Base-by-base conservation (phyloP, 2,797 vertebrate species). In the Poecilia gillii region DNA sequence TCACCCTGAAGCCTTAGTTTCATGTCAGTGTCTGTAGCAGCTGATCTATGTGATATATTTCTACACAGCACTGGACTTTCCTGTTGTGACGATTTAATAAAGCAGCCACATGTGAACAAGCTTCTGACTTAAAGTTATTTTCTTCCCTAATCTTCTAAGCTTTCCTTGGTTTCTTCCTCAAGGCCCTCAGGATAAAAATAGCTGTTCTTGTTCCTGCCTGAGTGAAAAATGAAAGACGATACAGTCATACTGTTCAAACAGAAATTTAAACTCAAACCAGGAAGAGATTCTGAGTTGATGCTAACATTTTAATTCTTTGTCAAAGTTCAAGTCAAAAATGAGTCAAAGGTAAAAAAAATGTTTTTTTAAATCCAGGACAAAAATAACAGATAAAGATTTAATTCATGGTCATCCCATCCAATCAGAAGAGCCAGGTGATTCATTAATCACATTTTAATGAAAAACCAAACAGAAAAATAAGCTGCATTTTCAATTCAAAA, bases 91-190 rank as follows among this genome's bases (percentile, higher is more conserved):
- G 2, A 43, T 28, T 51, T 70, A 73, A 78, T 68, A 79, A 81
- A 81, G 5, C 20, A 18, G 68, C 25, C 66, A 46, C 23, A 33
- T 72, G 49, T 74, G 51, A 47, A 6, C 33, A 66, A 64, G 57
- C 41, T 20, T 73, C 33, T 73, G 68, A n/a, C 28, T 62, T 76
- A 33, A 53, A 62, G 73, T 83, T 80, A 74, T 74, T 82, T 82
- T 28, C 49, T 28, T 43, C 55, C 49, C 72, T 78, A 79, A 85
- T 83, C 80, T 79, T 47, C 28, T 39, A 36, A 53, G 70, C n/a
- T 39, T 36, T 36, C 49, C 57, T 11, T 25, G 20, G 75, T 9
- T 73, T 6, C n/a, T 73, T 5, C 39, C 75, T 77, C 36, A 3
- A 66, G 76, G 14, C 49, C 64, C 55, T 66, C 31, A 16, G 36